A percentile compares a stretch with the other conserved stretches of the same genome.
These are phyloP conservation scores for Trichopoda pennipes DNA, from an alignment of 2,888 invertebrate genomes.

Conservation along the genomic window DNA sequence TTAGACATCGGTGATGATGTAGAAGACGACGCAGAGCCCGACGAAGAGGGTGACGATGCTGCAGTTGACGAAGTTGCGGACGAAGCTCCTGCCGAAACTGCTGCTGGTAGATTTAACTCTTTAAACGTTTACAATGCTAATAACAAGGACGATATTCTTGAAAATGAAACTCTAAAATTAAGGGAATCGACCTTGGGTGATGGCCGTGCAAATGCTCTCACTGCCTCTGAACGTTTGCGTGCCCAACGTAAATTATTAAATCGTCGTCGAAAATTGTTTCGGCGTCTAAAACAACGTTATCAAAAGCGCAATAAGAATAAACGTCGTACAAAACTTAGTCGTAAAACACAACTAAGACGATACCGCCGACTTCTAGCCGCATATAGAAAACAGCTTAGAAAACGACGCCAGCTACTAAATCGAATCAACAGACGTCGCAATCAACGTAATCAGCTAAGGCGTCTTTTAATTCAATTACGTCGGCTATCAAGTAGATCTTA, in stretches of 20 bases:
- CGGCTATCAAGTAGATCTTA: too few species aligned
- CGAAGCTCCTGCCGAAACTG: background rate
- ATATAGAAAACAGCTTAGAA: background rate
- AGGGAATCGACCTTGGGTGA: background rate
- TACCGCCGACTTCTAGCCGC: background rate
- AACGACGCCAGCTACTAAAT: background rate
- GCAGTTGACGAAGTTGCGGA: background rate
- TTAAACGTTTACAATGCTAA: background rate
- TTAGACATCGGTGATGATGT: too few species aligned
- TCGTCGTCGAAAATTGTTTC: background rate
- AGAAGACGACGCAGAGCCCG: too few species aligned
- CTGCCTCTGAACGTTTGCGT: too few species aligned
- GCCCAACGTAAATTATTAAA: background rate
- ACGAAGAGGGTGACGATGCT: background rate
- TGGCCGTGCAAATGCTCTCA: conserved; percentile 61
- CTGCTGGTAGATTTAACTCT: background rate
- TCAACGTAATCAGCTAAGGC: conserved; percentile 7
- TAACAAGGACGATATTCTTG: background rate
- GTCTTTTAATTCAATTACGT: background rate
- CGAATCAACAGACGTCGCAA: conserved; percentile 7
- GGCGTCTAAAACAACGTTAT: background rate
- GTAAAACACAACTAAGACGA: conserved; percentile 62
- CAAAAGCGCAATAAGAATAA: conserved; percentile 18
- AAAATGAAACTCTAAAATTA: background rate
- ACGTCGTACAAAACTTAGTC: conserved; percentile 58